Evolutionary conservation across 2,797 vertebrate species (phyloP), one percentile per base, ranked within the genome.

Genomic region (Sebastiscus tertius): DNA sequence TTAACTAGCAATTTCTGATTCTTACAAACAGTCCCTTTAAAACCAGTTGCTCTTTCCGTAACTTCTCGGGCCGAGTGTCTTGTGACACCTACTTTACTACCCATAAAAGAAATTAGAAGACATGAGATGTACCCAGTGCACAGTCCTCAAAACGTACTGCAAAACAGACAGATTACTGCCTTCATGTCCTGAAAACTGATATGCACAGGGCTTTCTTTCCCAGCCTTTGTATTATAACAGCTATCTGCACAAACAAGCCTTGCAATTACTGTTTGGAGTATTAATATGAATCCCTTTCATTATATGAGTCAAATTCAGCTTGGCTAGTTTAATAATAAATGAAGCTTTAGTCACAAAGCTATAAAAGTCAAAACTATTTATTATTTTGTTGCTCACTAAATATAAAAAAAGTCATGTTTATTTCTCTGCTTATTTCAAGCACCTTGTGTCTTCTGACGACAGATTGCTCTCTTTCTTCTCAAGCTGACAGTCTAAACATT

Each of bases 271-370:
- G 55, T 74, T 72, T 63, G 33, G 58, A 7, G 12, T 58, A 63
- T 60, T 76, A 26, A 79, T 27, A 68, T 2, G 8, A 70, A 36
- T 52, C 22, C 14, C 2, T 56, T 68, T 80, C 34, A 63, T 77
- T 74, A 75, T 66, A 8, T 42, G 10, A 80, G 14, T 31, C 31
- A 39, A 27, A 62, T 31, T 65, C 42, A 62, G 46, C 9, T 12
- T 12, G 26, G 33, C 22, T 72, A 60, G 7, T 75, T 86, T 29
- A 86, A 89, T 67, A 68, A 83, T 72, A 60, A 10, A 87, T 81
- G 8, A 49, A 18, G 72, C n/a, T 68, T 77, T 58, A 59, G 54
- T 75, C 61, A 46, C 10, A 75, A 27, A 83, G 72, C 31, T 59
- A 22, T 60, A 54, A 56, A 33, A 42, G 54, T 55, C 42, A 33